phyloP scores from a whole-genome alignment of 2,797 vertebrate species.

The Premnoplex brunnescens region DNA sequence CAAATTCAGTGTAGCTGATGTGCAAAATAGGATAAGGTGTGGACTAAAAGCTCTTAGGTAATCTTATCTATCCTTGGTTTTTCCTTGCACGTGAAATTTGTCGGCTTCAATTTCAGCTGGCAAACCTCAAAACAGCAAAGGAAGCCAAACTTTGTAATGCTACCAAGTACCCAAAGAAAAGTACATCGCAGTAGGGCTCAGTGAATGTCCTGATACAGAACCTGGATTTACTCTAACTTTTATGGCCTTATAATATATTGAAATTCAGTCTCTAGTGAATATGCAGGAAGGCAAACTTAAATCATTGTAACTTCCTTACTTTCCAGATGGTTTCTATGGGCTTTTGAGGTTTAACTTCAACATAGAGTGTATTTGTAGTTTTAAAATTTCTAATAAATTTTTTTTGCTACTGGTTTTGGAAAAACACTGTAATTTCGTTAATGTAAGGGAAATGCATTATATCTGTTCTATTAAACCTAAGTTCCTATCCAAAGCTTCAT shows the following conservation, averaged over 20 bases:
- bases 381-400: background rate
- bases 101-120: background rate
- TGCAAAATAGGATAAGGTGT: background rate
- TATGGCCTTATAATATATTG: constrained; percentile 44
- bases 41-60: background rate
- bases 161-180: background rate
- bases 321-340: constrained; percentile 33
- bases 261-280: constrained; percentile 53
- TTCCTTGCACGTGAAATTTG: background rate
- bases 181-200: background rate
- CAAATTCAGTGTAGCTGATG: background rate
- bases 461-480: background rate
- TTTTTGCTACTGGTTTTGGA: background rate
- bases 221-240: constrained; percentile 36
- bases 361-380: background rate
- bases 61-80: background rate
- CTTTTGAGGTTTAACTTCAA: constrained; percentile 19
- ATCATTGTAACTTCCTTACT: constrained; percentile 36
- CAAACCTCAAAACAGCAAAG: background rate
- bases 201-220: background rate
- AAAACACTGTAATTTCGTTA: background rate
- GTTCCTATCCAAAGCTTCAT: background rate
- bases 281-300: constrained; percentile 61
- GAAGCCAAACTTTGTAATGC: background rate
- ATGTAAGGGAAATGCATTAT: background rate